These are phyloP conservation scores for Arctocebus calabarensis DNA, from an alignment of 2,797 vertebrate genomes.

Conservation along the genomic window DNA sequence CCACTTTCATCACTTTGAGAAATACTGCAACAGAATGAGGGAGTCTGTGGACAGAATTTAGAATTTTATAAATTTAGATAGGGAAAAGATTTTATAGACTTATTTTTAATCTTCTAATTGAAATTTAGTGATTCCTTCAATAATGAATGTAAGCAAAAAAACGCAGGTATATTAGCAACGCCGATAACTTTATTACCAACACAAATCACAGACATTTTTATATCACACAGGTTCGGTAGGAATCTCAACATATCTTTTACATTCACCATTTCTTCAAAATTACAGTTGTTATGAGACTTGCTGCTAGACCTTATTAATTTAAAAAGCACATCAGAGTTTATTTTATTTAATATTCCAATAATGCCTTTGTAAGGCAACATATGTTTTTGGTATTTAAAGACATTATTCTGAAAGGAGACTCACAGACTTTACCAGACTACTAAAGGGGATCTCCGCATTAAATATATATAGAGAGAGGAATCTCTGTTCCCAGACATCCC, in stretches of 20 bases:
- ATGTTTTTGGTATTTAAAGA: conserved; percentile 40
- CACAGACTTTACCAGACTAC: not conserved
- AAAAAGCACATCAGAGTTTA: not conserved
- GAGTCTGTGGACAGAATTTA: not conserved
- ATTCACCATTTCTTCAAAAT: conserved; percentile 18
- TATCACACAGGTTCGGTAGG: not conserved
- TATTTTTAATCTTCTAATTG: conserved; percentile 31
- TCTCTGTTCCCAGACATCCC: not conserved
- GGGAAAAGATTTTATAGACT: not conserved
- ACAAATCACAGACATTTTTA: conserved; percentile 37
- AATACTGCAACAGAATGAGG: not conserved
- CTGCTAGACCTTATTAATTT: conserved; percentile 8
- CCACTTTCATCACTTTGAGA: not conserved
- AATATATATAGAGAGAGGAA: too few species aligned
- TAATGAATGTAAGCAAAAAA: not conserved
- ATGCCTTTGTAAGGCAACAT: conserved; percentile 1
- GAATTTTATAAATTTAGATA: not conserved
- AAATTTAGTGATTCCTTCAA: conserved; percentile 40
- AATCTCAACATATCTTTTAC: conserved; percentile 49
- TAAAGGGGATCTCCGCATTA: not conserved
- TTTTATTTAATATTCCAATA: conserved; percentile 48
- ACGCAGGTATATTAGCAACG: not conserved
- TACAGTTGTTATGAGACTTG: conserved; percentile 13
- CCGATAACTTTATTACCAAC: not conserved
- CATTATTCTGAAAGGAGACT: not conserved